A percentile compares a stretch with the other conserved stretches of the same genome.
These are phyloP conservation scores for Apodemus speciosus DNA, from an alignment of 2,113 vertebrate species.

Conservation along the genomic window DNA sequence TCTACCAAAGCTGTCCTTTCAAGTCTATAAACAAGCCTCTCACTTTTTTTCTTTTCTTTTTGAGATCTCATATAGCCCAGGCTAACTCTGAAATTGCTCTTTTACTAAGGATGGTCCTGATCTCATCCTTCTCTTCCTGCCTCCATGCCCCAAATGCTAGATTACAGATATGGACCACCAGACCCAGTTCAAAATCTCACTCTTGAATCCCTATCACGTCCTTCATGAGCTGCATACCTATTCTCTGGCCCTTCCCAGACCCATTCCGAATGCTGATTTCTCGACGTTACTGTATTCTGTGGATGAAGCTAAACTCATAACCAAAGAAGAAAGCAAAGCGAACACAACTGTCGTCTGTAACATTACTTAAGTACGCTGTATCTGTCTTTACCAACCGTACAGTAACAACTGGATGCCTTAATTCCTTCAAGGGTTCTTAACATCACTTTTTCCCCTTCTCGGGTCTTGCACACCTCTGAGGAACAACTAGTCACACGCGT, in stretches of 20 bases:
- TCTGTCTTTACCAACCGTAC: not conserved
- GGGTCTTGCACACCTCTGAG: not conserved
- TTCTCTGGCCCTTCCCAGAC: not conserved
- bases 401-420: not conserved
- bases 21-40: not conserved
- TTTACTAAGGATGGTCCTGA: not conserved
- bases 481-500: not conserved
- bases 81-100: not conserved
- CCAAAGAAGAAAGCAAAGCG: constrained; percentile 14
- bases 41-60: not conserved
- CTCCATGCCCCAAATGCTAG: not conserved
- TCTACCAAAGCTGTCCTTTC: not conserved
- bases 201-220: not conserved
- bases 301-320: not conserved
- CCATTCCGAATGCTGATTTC: not conserved
- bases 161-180: not conserved
- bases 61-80: not conserved
- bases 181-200: not conserved
- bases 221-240: not conserved
- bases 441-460: not conserved
- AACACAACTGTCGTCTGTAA: not conserved
- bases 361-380: not conserved
- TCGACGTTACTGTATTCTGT: not conserved
- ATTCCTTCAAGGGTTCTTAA: not conserved
- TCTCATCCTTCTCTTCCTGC: not conserved